Evolutionary conservation across 1,140 invertebrate genomes (phyloP), one percentile per base, ranked within the genome.

Genomic region (Eumeta japonica): DNA sequence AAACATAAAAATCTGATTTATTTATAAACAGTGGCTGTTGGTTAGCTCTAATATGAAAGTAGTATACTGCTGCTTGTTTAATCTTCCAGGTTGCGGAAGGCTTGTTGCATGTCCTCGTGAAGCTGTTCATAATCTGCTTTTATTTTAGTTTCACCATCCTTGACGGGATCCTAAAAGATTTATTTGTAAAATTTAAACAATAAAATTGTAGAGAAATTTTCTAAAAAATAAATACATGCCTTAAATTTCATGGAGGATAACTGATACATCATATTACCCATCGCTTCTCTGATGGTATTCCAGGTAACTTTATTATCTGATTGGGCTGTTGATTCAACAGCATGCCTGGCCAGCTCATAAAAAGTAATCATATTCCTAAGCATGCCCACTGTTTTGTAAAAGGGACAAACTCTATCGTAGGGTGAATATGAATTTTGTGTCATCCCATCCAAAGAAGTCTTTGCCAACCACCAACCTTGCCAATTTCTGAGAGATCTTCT

Each of bases 301-400:
- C 95, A 99, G 37, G 97, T 99, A 55, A 99, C 92, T 81, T 97
- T 96, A 80, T 98, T 98, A 68, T 99, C 97, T 32, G 92, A 95
- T 77, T 98, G 95, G 12, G 96, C 93, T 16, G 96, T 99, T 31
- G 90, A 88, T 79, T 99, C 96, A 2, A 99, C 95, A 5, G 95
- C 90, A 68, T 99, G 96, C 43, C 92, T 86, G 10, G 97, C 86
- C 87, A 98, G 87, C 66, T 99, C 97, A 65, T 98, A 99, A 77
- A 99, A 98, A 17, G 90, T 82, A 62, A 99, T 97, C 80, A 99
- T 98, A 79, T 99, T 99, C 62, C 84, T 87, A 59, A 99, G 72
- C 97, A 99, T 99, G 46, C 94, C 95, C n/a, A 95, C 92, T 15
- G 96, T 98, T 80, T 99, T 99, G 82, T 99, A 99, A 82, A 99